Evolutionary conservation across 1,140 invertebrate genomes (phyloP).

Genomic region (Trissolcus basalis): DNA sequence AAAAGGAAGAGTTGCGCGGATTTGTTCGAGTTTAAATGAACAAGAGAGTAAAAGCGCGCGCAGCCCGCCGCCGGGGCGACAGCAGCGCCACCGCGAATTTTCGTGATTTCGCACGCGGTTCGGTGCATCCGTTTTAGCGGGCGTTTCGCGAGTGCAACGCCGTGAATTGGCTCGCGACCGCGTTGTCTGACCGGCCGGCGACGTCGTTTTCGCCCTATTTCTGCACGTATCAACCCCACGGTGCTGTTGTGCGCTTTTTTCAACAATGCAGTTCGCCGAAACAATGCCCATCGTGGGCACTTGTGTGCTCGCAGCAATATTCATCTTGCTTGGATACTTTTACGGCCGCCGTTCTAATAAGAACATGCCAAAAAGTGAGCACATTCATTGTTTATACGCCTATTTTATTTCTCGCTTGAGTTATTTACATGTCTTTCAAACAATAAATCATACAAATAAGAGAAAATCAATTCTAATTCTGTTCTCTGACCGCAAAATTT

Average conservation of each 20-base stretch:
- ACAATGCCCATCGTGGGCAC: constrained; percentile 16
- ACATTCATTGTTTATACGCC: not conserved
- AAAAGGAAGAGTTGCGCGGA: not conserved
- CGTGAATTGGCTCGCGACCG: constrained; percentile 6
- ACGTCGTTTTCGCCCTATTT: not conserved
- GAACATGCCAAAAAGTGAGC: constrained; percentile 19
- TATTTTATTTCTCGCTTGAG: not conserved
- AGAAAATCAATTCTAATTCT: too few relatives aligned
- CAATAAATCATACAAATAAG: too few relatives aligned
- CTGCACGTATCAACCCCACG: too few relatives aligned
- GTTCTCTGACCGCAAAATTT: too few relatives aligned
- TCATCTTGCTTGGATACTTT: constrained; percentile 31
- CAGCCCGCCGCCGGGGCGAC: constrained; percentile 15
- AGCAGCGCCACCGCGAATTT: constrained; percentile 26
- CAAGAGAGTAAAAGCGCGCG: constrained; percentile 20
- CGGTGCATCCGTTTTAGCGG: constrained; percentile 23
- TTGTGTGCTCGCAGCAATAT: constrained; percentile 5
- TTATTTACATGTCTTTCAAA: not conserved
- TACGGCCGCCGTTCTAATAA: constrained; percentile 17
- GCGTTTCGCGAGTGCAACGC: constrained; percentile 18
- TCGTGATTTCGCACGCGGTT: constrained; percentile 21
- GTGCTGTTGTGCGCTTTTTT: not conserved
- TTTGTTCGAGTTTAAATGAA: constrained; percentile 12
- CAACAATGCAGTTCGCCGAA: constrained; percentile 29
- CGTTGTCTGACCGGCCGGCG: not conserved